Evolutionary conservation across 1,140 invertebrate species (phyloP), one percentile per base, ranked within the genome.

Genomic region (Cotesia chilonis): DNA sequence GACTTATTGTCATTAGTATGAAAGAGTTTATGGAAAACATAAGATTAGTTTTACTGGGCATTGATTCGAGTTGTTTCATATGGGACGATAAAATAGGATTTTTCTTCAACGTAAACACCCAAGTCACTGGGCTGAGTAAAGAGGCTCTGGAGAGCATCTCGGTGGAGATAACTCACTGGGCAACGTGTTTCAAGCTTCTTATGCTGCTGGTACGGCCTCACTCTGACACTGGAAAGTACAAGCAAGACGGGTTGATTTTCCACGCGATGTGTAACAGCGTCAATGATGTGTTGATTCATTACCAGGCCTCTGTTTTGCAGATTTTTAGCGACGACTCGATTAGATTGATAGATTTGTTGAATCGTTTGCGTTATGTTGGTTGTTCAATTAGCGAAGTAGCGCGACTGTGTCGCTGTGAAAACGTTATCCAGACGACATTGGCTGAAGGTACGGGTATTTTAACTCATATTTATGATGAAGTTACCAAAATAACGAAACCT

Each of bases 381-480:
- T 80, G 81, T 51, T 81, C 90, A 70, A 89, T 91, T 36, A 81
- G 86, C 66, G 89, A 89, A 71, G 81, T 91, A n/a, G 87, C 87
- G n/a, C 85, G 83, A 67, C 83, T 91, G 36, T 90, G 89, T 75
- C 83, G 85, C 74, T 82, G 88, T 75, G 82, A 87, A 69, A 84
- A 83, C 65, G 70, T 81, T 57, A 84, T 82, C 73, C 75, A 83
- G 70, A 74, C 75, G 57, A 71, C 77, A 3, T 74, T 88, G 10
- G 83, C 85, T 3, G 81, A 87, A 68, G 90, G 90, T 3, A 88
- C 87, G 0, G 87, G 87, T 7, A 83, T 91, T 52, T 87, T 91
- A 76, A 89, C 89, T 4, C 89, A 90, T 75, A 84, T 91, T 71
- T 91, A 91, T 66, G 84, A 88, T 61, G 88, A 90, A 79, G 89